A percentile compares a stretch with the other conserved stretches of the same genome.
Evolutionary conservation across 1,140 invertebrate species (phyloP).

Genomic region (Littorina saxatilis): DNA sequence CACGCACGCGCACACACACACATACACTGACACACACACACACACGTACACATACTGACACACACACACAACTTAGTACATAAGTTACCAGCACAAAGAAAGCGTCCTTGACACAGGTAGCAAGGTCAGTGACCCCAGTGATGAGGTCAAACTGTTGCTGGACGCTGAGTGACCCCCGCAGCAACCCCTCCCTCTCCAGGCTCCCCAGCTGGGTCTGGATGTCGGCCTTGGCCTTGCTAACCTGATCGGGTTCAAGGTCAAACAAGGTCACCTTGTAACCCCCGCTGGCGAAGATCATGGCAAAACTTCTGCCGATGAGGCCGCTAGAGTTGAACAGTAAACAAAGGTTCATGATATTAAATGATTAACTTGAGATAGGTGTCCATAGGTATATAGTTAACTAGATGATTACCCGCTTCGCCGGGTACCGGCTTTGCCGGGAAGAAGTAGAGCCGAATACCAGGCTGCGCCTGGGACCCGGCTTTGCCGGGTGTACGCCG

Average conservation of each 20-base stretch:
- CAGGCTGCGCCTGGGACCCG: too few species aligned
- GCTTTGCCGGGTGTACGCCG: too few species aligned
- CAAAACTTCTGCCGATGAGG: conserved; percentile 94
- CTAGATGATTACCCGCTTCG: too few species aligned
- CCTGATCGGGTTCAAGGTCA: conserved; percentile 87
- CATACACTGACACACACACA: not conserved
- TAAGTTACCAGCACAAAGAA: conserved; percentile 84
- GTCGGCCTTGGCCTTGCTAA: conserved; percentile 82
- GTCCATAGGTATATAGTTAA: too few species aligned
- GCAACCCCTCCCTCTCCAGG: conserved; percentile 81
- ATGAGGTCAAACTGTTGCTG: conserved; percentile 87
- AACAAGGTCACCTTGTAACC: conserved; percentile 91
- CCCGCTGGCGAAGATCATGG: conserved; percentile 95
- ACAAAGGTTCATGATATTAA: too few species aligned
- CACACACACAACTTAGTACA: not conserved
- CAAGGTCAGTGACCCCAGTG: conserved; percentile 67
- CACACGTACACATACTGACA: not conserved
- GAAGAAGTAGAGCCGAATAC: too few species aligned
- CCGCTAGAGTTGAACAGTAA: conserved; percentile 83
- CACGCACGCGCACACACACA: not conserved
- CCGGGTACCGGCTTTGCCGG: too few species aligned
- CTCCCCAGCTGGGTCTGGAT: conserved; percentile 85
- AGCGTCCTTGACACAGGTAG: conserved; percentile 80
- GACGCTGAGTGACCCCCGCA: conserved; percentile 83
- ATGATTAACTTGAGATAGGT: too few species aligned